A percentile compares a stretch with the other conserved stretches of the same genome.
Evolutionary conservation across 2,888 invertebrate species (phyloP).

Genomic region (Drosophila basisetae): DNA sequence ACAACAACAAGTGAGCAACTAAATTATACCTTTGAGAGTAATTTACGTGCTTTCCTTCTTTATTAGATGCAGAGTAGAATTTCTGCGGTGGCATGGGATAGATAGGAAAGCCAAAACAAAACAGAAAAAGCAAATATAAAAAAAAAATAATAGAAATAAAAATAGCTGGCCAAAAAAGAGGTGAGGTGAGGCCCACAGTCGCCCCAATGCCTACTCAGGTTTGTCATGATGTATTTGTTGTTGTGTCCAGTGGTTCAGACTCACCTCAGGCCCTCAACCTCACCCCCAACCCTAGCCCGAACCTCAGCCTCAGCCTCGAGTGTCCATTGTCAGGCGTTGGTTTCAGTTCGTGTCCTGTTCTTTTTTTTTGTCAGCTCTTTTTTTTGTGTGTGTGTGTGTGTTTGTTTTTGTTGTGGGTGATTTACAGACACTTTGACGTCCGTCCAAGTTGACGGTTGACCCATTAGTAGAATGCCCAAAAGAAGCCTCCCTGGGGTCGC

Average conservation of each 20-base stretch:
- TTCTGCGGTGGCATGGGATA: constrained; percentile 15
- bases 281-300: constrained; percentile 10
- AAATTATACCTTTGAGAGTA: constrained; percentile 83
- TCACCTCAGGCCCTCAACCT: constrained; percentile 56
- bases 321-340: constrained; percentile 35
- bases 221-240: constrained; percentile 71
- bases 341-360: constrained; percentile 42
- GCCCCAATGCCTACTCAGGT: constrained; percentile 14
- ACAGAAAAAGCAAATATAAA: not conserved
- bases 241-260: constrained; percentile 31
- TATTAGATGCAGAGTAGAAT: constrained; percentile 63
- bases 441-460: constrained; percentile 77
- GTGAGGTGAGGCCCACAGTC: constrained; percentile 15
- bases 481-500: constrained; percentile 57
- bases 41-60: constrained; percentile 80
- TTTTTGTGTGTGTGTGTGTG: constrained; percentile 50
- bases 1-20: constrained; percentile 61
- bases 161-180: constrained; percentile 11
- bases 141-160: not conserved
- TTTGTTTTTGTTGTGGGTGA: constrained; percentile 69
- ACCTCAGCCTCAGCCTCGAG: constrained; percentile 25
- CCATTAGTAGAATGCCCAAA: constrained; percentile 76
- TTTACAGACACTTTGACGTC: constrained; percentile 80
- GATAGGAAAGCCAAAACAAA: constrained; percentile 35
- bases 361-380: constrained; percentile 9